These are phyloP conservation scores for Nyctibius bracteatus DNA, from an alignment of 2,113 vertebrate genomes.

Conservation along the genomic window DNA sequence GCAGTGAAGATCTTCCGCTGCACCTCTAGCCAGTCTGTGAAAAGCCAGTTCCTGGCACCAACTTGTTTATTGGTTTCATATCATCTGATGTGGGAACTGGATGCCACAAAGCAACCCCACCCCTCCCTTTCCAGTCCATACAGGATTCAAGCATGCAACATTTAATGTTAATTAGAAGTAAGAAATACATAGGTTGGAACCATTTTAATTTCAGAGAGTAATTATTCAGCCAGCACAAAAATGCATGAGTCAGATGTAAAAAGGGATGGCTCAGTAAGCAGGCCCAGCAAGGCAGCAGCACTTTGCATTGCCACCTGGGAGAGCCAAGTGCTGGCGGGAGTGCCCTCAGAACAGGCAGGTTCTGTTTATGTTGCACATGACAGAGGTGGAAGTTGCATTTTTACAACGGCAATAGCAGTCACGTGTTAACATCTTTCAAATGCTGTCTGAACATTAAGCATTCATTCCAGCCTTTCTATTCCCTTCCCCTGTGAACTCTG, in stretches of 20 bases:
- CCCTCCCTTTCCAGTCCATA: not conserved
- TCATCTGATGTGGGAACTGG: not conserved
- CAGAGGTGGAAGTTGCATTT: not conserved
- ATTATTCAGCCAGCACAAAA: not conserved
- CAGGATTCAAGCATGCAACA: not conserved
- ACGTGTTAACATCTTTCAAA: not conserved
- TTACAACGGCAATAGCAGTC: not conserved
- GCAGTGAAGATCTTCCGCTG: not conserved
- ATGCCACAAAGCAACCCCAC: not conserved
- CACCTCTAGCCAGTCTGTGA: not conserved
- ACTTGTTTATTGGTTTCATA: not conserved
- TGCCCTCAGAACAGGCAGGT: rapidly evolving
- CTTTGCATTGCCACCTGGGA: not conserved
- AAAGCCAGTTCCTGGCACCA: not conserved
- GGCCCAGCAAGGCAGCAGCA: not conserved
- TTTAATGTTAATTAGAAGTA: not conserved
- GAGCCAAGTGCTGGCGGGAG: rapidly evolving
- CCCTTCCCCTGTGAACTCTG: not conserved
- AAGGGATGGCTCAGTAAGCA: not conserved
- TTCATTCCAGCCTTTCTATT: not conserved
- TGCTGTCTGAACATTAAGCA: not conserved
- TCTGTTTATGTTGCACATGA: not conserved
- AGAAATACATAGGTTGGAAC: not conserved
- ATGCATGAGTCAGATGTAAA: not conserved
- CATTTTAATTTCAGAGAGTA: not conserved